Base-by-base conservation (phyloP, 2,888 invertebrate genomes). In the Tromatobia lineatoria region DNA sequence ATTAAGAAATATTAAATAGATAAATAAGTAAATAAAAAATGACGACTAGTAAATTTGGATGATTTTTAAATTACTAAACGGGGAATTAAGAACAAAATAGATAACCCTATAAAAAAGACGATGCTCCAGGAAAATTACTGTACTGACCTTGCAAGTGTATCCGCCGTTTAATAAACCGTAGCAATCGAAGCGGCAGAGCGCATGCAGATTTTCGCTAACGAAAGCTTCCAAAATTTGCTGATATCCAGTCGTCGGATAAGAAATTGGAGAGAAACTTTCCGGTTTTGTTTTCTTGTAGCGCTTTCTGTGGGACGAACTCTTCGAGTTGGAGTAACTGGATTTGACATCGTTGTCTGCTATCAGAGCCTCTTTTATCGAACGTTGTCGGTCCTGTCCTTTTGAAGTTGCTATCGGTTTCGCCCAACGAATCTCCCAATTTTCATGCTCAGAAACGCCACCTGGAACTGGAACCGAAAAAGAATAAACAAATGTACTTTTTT, bases 371-470 rank as follows among this genome's bases (percentile, higher is more conserved):
- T 90, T 90, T 50, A 92, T 92, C 25, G 90, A 89, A 59, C 88
- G 88, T 75, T 91, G 91, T 64, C 93, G 89, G 66, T 93, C 93
- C 8, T 89, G 70, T 29, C 87, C 76, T 84, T 92, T 93, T 6
- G 90, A 87, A 1, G 92, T 88, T 88, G 90, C 94, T 57, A 95
- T 95, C 8, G 95, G 95, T 87, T 95, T 95, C 0, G 95, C 95
- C 95, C 95, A 95, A 85, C 94, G 91, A 74, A 95, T 94, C 87
- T 95, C 95, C 87, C 93, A 94, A 10, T 91, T 88, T 54, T 91
- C 88, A 7, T 79, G 57, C 8, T 88, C 88, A 23, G 89, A 90
- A 18, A 91, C 66, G 20, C 90, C 87, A 42, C 87, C 88, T 11
- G 89, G 78, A 74, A 83, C 91, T 91, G 67, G 15, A 77, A 67